Percentiles rank a stretch among this genome's conserved stretches.
Conservation (phyloP, 2,113 vertebrate genomes). For the Scolopax mira region DNA sequence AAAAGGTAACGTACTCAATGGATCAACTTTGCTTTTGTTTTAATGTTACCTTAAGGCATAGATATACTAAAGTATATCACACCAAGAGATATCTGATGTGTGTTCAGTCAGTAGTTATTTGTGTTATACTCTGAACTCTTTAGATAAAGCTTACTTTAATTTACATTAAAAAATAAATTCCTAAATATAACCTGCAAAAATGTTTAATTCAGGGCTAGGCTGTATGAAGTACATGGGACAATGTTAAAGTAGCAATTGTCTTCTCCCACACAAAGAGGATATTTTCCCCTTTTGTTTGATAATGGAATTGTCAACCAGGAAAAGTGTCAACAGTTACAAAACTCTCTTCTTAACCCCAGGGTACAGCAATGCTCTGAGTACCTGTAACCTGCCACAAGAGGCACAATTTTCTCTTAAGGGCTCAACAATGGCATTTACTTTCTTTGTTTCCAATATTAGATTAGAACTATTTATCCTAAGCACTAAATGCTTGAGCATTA, state of each 20-base stretch:
- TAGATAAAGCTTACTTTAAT: not conserved
- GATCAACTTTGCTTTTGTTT: not conserved
- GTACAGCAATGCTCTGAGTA: not conserved
- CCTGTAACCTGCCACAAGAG: not conserved
- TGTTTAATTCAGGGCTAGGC: not conserved
- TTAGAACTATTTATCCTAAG: not conserved
- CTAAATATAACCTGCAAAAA: not conserved
- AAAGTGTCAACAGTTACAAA: not conserved
- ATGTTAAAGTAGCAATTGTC: not conserved
- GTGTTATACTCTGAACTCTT: not conserved
- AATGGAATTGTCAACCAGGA: not conserved
- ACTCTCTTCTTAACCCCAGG: not conserved
- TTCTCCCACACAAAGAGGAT: not conserved
- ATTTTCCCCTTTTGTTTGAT: not conserved
- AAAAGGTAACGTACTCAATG: not conserved
- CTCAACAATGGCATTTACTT: not conserved
- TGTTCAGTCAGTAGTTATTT: not conserved
- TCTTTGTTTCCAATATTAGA: not conserved
- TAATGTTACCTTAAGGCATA: not conserved
- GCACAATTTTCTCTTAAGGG: not conserved
- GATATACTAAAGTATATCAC: not conserved
- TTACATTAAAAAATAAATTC: not conserved
- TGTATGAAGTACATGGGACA: not conserved
- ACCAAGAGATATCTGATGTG: not conserved
- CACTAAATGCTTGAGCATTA: not conserved